Evolutionary conservation across 2,797 vertebrate species (phyloP), one percentile per base, ranked within the genome.

Genomic region (Podarcis lilfordi): DNA sequence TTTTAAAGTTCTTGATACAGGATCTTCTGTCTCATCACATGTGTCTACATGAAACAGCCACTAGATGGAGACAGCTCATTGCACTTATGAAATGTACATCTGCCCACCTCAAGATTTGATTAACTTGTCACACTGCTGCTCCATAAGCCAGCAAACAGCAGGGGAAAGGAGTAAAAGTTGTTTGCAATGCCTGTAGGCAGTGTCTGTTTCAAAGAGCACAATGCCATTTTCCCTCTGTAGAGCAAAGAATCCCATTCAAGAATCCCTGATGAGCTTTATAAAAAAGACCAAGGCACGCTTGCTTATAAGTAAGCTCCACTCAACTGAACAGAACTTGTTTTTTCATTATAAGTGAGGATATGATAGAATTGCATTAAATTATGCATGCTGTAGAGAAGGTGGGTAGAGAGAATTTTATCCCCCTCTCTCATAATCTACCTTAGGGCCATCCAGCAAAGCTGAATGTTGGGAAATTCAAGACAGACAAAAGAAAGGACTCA

Each of bases 51-150:
- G 23, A 55, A 27, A 21, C 0, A 2, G 0, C 88, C 92, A 90
- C 92, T 92, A 95, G 95, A 87, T 94, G 93, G 93, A 10, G 83
- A 79, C 55, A 5, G 66, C n/a, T 76, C 69, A 59, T 86, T 76
- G 76, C 2, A 32, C 19, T 77, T 66, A 13, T 9, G 13, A 21
- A 71, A 7, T 75, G 32, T 7, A 37, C 68, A 71, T n/a, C 27
- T 25, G 23, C 2, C 8, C 9, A 9, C 23, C 66, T 68, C 27
- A 9, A 29, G 9, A 68, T 68, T 29, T 68, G 23, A 68, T 68
- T 61, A 61, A 61, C 59, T 61, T 61, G 59, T 50, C 27, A 50
- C 76, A 78, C 7, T 50, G 45, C 43, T 69, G 40, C 29, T 40
- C 25, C 37, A 69, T 29, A 21, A n/a, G 17, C 15, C 5, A 27